These are phyloP conservation scores for Pediacus dermestoides DNA, from an alignment of 2,888 invertebrate species.

Conservation along the genomic window DNA sequence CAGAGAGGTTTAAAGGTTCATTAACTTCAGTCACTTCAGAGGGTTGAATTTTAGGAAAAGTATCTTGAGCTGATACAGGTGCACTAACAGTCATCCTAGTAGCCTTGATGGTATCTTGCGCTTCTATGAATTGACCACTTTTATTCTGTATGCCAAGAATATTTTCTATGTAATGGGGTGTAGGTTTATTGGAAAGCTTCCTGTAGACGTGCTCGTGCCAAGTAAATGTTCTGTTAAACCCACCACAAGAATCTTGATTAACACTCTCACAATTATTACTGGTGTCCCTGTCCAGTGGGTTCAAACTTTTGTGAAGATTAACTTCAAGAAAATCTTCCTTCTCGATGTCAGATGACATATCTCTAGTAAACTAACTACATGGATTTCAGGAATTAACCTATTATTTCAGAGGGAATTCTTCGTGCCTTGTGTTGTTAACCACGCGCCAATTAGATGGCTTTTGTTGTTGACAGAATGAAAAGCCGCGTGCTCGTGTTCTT, in stretches of 20 bases:
- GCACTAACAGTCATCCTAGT: constrained; percentile 24
- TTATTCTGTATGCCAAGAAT: constrained; percentile 63
- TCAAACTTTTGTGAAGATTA: not conserved
- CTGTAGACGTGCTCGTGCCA: constrained; percentile 92
- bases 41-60: constrained; percentile 27
- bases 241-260: constrained; percentile 6
- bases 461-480: constrained; percentile 13
- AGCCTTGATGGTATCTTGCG: constrained; percentile 16
- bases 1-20: constrained; percentile 48
- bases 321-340: constrained; percentile 1
- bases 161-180: constrained; percentile 84
- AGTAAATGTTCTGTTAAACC: constrained; percentile 38
- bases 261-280: constrained; percentile 1
- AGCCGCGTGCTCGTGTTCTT: constrained; percentile 15
- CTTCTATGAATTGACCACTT: constrained; percentile 11
- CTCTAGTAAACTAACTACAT: constrained; percentile 1
- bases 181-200: constrained; percentile 75
- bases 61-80: constrained; percentile 25
- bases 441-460: constrained; percentile 3
- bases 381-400: too few species aligned
- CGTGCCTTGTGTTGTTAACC: not conserved
- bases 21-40: constrained; percentile 36
- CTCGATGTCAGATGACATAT: constrained; percentile 2
- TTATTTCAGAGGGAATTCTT: not conserved
- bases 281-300: not conserved